Conservation (phyloP, 1,140 invertebrate genomes). For the Vollenhovia emeryi region DNA sequence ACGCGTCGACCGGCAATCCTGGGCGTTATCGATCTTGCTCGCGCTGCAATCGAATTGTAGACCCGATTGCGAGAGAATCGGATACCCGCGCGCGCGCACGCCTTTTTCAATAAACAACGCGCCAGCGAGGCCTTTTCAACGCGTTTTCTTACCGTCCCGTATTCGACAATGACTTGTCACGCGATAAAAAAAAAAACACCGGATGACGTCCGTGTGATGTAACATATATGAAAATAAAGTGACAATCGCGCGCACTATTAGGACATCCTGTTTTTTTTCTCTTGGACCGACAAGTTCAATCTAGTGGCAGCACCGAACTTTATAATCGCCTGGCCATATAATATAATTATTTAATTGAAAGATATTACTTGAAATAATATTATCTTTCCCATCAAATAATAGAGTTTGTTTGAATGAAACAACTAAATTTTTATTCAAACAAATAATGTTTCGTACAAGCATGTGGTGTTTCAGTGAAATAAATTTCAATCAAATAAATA, state of each 20-base stretch:
- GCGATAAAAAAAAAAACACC: not conserved
- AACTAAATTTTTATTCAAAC: too few species aligned
- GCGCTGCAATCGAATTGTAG: constrained; percentile 20
- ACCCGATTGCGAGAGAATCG: constrained; percentile 16
- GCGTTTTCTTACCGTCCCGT: not conserved
- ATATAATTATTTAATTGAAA: too few species aligned
- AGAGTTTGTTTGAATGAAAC: too few species aligned
- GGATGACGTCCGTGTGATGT: not conserved
- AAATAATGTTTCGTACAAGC: too few species aligned
- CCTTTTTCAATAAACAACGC: constrained; percentile 17
- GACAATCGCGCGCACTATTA: not conserved
- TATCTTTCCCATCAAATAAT: too few species aligned
- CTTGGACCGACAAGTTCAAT: not conserved
- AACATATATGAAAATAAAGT: constrained; percentile 12
- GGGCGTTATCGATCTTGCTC: constrained; percentile 62
- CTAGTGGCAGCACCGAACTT: too few species aligned
- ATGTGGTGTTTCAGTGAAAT: too few species aligned
- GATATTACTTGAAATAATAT: too few species aligned
- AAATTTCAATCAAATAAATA: too few species aligned
- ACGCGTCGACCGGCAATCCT: constrained; percentile 27
- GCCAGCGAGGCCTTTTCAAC: not conserved
- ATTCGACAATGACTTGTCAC: not conserved
- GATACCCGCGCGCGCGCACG: not conserved
- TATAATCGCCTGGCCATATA: too few species aligned
- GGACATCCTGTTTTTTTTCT: not conserved